phyloP scores from a whole-genome alignment of 2,797 vertebrate species.

The Coregonus sp. region DNA sequence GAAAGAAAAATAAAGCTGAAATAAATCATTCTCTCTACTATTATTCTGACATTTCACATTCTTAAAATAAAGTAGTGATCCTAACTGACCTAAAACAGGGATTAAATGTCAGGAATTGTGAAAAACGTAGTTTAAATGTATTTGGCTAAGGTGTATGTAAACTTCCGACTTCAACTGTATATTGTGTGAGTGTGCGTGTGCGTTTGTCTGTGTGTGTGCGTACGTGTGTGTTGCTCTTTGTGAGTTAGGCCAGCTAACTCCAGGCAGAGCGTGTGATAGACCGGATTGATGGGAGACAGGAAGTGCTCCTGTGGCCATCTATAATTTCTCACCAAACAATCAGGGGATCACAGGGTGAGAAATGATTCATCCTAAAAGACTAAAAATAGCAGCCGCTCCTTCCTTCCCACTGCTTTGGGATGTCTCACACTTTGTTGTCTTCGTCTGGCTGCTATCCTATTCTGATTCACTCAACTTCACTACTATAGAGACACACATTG shows the following conservation, averaged over 20 bases:
- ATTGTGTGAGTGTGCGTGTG: too few relatives aligned
- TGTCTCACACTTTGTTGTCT: slow-evolving; percentile 28
- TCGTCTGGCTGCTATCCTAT: slow-evolving; percentile 22
- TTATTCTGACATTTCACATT: too few relatives aligned
- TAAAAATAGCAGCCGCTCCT: slow-evolving; percentile 41
- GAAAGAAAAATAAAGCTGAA: too few relatives aligned
- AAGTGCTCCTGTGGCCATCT: slow-evolving; percentile 17
- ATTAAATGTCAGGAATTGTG: too few relatives aligned
- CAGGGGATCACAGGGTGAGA: slow-evolving; percentile 25
- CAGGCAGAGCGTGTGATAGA: slow-evolving; percentile 30
- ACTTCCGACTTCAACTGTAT: too few relatives aligned
- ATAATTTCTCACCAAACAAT: slow-evolving; percentile 40
- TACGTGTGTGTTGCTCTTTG: not conserved
- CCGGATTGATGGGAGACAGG: slow-evolving; percentile 34
- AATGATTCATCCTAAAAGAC: slow-evolving; percentile 35
- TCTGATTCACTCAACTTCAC: slow-evolving; percentile 17
- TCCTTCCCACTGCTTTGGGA: slow-evolving; percentile 29
- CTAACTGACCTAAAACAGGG: too few relatives aligned
- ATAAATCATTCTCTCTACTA: too few relatives aligned
- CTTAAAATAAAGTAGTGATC: too few relatives aligned
- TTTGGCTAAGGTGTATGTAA: too few relatives aligned
- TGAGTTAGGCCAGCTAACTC: slow-evolving; percentile 24
- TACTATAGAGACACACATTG: slow-evolving; percentile 2
- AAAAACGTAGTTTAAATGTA: too few relatives aligned
- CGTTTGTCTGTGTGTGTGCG: too few relatives aligned